A percentile compares a stretch with the other conserved stretches of the same genome.
Evolutionary conservation across 2,797 vertebrate species (phyloP).

Genomic region (Hydrophis major): DNA sequence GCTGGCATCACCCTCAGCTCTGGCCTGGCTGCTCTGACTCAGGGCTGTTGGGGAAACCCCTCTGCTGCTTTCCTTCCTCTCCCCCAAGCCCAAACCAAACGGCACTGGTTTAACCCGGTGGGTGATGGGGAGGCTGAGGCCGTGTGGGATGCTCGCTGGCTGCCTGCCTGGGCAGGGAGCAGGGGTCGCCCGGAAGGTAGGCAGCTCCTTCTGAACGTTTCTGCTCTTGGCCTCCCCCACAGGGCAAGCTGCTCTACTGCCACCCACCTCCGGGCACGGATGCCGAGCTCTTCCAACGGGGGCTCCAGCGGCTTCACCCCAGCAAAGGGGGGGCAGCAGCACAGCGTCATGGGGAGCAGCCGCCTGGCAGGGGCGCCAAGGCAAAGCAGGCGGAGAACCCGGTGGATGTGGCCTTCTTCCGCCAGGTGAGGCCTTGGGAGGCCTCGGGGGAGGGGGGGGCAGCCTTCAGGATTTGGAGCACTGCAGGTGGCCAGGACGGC

Average conservation of each 20-base stretch:
- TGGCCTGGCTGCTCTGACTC: background rate
- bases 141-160: background rate
- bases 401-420: slow-evolving; percentile 94
- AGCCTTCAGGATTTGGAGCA: too few species aligned
- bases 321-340: slow-evolving; percentile 8
- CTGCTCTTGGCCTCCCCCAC: background rate
- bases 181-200: background rate
- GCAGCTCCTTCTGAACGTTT: background rate
- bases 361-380: slow-evolving; percentile 62
- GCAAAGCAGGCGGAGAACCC: slow-evolving; percentile 86
- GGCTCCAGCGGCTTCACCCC: slow-evolving; percentile 66
- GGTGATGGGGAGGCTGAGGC: background rate
- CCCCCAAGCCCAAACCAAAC: background rate
- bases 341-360: slow-evolving; percentile 2
- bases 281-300: slow-evolving; percentile 84
- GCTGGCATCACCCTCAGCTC: background rate
- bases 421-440: slow-evolving; percentile 77
- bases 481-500: background rate
- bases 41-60: background rate
- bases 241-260: slow-evolving; percentile 95
- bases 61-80: background rate
- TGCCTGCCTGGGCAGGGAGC: background rate
- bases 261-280: slow-evolving; percentile 85
- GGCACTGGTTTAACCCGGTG: background rate
- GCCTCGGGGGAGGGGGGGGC: background rate